Evolutionary conservation across 2,113 vertebrate genomes (phyloP).

Genomic region (Spermophilus dauricus): DNA sequence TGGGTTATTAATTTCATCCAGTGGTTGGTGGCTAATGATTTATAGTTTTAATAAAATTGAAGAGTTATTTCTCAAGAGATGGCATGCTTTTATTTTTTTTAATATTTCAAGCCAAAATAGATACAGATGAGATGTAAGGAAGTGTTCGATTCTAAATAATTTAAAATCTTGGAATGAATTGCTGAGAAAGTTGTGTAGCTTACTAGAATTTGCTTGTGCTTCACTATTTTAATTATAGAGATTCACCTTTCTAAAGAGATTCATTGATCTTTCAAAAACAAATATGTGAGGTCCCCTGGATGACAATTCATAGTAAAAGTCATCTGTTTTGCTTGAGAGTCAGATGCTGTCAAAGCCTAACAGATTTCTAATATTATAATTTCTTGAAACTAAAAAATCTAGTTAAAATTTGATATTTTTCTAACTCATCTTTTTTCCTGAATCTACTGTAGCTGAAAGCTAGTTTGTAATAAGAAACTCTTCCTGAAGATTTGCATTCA

Average conservation of each 20-base stretch:
- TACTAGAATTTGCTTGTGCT: constrained; percentile 4
- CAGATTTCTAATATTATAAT: constrained; percentile 4
- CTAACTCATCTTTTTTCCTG: constrained; percentile 33
- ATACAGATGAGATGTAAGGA: constrained; percentile 7
- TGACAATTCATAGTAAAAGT: background rate
- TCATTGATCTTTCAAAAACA: constrained; percentile 10
- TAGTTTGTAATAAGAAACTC: background rate
- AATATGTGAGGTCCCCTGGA: background rate
- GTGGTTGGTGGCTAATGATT: constrained; percentile 70
- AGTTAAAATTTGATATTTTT: constrained; percentile 28
- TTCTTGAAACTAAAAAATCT: background rate
- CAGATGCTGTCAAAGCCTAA: background rate
- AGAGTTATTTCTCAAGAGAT: constrained; percentile 66
- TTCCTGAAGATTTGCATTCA: constrained; percentile 36
- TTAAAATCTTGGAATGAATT: constrained; percentile 37
- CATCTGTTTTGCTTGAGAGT: background rate
- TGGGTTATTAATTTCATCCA: constrained; percentile 76
- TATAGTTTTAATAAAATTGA: constrained; percentile 81
- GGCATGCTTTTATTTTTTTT: constrained; percentile 57
- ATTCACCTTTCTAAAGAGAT: constrained; percentile 26
- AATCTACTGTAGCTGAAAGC: background rate
- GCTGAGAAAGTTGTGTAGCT: constrained; percentile 9
- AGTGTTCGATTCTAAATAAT: constrained; percentile 57
- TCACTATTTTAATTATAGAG: constrained; percentile 13
- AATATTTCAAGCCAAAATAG: constrained; percentile 56